A percentile compares a stretch with the other conserved stretches of the same genome.
These are phyloP conservation scores for Eristalinus sepulchralis DNA, from an alignment of 2,888 invertebrate genomes.

Conservation along the genomic window DNA sequence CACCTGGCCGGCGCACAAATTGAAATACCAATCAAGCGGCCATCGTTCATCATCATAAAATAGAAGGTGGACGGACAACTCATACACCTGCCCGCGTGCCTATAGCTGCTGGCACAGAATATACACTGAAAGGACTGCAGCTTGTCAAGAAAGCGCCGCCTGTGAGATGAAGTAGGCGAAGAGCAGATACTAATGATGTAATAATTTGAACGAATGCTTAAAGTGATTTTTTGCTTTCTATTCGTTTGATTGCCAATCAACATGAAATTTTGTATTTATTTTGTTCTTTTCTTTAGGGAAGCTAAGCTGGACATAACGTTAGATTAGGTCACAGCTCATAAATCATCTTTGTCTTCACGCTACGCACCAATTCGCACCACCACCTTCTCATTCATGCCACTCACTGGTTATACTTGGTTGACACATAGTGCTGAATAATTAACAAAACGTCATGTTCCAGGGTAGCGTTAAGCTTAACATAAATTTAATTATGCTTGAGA, in stretches of 20 bases:
- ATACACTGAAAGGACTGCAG: background rate
- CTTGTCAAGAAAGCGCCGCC: background rate
- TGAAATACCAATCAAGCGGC: constrained; percentile 32
- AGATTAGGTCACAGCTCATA: background rate
- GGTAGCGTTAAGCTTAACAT: constrained; percentile 22
- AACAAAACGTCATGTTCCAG: constrained; percentile 28
- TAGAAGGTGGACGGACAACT: background rate
- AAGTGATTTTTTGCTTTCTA: constrained; percentile 3
- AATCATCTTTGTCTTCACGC: background rate
- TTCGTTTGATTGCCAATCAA: constrained; percentile 9
- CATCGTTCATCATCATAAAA: constrained; percentile 31
- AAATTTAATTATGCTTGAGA: constrained; percentile 30
- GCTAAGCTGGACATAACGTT: background rate
- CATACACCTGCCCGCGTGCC: background rate
- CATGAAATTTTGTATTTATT: background rate
- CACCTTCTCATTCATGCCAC: background rate
- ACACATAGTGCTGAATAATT: constrained; percentile 28
- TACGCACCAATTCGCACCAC: background rate
- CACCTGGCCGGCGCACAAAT: constrained; percentile 24
- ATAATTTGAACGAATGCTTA: constrained; percentile 3
- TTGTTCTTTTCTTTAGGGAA: background rate
- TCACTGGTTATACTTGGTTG: constrained; percentile 3
- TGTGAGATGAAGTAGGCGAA: background rate
- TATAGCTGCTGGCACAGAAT: background rate
- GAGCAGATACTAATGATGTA: background rate